phyloP scores from a whole-genome alignment of 2,797 vertebrate genomes.

The Smutsia temminckii region DNA sequence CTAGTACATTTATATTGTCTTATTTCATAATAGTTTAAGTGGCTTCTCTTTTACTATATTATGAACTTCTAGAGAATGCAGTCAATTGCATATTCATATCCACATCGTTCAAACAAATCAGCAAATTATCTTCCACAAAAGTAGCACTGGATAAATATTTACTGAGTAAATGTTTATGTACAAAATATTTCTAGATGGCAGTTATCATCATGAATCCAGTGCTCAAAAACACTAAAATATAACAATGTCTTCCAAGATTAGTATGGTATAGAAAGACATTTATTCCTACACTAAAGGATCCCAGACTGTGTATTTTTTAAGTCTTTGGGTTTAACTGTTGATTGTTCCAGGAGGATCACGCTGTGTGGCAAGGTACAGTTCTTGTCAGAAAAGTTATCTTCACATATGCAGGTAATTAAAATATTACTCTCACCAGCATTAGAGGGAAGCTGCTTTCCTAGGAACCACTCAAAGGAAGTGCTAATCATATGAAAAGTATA shows the following conservation, averaged over 20 bases:
- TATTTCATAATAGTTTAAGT: constrained; percentile 28
- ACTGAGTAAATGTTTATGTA: neutral
- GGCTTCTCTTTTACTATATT: neutral
- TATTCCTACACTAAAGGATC: neutral
- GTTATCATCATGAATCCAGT: neutral
- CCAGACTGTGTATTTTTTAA: neutral
- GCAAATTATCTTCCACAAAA: neutral
- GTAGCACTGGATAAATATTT: constrained; percentile 27
- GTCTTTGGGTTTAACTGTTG: neutral
- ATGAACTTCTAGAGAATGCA: neutral
- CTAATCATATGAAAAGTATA: neutral
- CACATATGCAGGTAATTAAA: constrained; percentile 40
- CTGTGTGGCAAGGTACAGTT: neutral
- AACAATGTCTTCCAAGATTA: neutral
- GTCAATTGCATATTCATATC: neutral
- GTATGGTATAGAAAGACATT: neutral
- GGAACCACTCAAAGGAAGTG: constrained; percentile 28
- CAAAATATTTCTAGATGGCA: neutral
- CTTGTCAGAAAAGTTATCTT: constrained; percentile 4
- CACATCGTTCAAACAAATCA: neutral
- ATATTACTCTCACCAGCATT: neutral
- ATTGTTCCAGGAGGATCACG: neutral
- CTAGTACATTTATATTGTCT: neutral
- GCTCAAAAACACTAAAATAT: neutral
- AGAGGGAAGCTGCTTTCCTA: constrained; percentile 30